Conservation (phyloP, 2,888 invertebrate species). For the Leucophenga maculata region DNA sequence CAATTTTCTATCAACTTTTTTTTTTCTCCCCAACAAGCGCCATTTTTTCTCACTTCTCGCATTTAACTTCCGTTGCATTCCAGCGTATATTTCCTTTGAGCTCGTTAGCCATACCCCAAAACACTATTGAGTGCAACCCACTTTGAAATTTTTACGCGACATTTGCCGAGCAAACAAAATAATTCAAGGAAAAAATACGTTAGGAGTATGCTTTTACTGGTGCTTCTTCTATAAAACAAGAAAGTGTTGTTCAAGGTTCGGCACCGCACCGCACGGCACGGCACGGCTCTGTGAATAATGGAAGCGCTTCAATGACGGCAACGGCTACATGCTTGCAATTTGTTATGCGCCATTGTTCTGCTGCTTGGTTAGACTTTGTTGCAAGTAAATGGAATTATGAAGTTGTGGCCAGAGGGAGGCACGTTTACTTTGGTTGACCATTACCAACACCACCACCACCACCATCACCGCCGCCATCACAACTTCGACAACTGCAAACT, state of each 20-base stretch:
- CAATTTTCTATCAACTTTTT: not conserved
- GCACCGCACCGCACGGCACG: no score
- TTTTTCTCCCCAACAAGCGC: not conserved
- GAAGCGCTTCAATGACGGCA: slow-evolving; percentile 28
- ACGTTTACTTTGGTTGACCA: no score
- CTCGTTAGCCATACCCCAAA: slow-evolving; percentile 12
- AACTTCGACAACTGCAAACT: not conserved
- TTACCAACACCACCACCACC: not conserved
- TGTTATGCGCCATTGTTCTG: slow-evolving; percentile 38
- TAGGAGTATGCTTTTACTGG: not conserved
- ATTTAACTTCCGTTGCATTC: not conserved
- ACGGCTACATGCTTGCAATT: slow-evolving; percentile 46
- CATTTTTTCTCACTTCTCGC: not conserved
- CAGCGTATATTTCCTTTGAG: slow-evolving; percentile 9
- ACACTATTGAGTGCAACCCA: not conserved
- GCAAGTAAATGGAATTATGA: not conserved
- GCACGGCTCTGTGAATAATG: slow-evolving; percentile 43
- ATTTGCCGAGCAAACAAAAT: slow-evolving; percentile 14
- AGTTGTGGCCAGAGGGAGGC: not conserved
- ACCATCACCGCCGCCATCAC: no score
- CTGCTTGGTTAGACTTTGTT: not conserved
- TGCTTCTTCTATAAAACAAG: not conserved
- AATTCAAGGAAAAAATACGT: not conserved
- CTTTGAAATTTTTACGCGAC: slow-evolving; percentile 17
- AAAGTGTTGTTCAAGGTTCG: slow-evolving; percentile 9